Conservation (phyloP, 2,888 invertebrate species). For the Heliothis peltigera region DNA sequence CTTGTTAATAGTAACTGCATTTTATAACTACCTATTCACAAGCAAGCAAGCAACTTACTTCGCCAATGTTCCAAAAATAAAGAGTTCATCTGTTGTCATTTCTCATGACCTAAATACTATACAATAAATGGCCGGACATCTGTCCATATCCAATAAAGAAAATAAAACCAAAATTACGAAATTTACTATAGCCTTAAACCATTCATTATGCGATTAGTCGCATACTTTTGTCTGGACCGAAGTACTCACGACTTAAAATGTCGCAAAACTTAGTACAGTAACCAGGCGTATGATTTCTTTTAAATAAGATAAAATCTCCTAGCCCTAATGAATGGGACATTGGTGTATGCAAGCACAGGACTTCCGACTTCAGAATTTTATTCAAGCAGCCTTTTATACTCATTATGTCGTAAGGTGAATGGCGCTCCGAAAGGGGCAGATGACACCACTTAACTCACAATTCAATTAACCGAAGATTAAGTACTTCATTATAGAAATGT, state of each 20-base stretch:
- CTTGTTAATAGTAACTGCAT: not conserved
- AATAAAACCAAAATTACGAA: constrained; percentile 27
- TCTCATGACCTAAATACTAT: constrained; percentile 32
- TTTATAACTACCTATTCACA: not conserved
- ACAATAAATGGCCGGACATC: constrained; percentile 35
- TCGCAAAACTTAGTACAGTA: constrained; percentile 40
- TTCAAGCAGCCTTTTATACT: constrained; percentile 44
- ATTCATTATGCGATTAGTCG: constrained; percentile 55
- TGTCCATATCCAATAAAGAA: constrained; percentile 24
- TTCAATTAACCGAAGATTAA: constrained; percentile 64
- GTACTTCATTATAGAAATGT: constrained; percentile 56
- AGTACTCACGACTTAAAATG: constrained; percentile 10
- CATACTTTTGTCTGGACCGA: constrained; percentile 32
- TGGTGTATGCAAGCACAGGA: constrained; percentile 36
- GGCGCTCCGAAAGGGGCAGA: constrained; percentile 58
- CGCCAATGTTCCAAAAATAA: not conserved
- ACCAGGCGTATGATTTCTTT: constrained; percentile 52
- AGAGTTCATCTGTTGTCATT: not conserved
- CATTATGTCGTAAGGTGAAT: constrained; percentile 56
- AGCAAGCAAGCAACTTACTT: not conserved
- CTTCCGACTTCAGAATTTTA: constrained; percentile 51
- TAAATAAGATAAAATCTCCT: constrained; percentile 48
- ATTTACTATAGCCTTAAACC: constrained; percentile 16
- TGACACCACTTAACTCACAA: constrained; percentile 65
- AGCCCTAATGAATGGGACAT: constrained; percentile 51